Base-by-base conservation (phyloP, 35 echinoderm and acorn worm genomes). In the Apostichopus japonicus region DNA sequence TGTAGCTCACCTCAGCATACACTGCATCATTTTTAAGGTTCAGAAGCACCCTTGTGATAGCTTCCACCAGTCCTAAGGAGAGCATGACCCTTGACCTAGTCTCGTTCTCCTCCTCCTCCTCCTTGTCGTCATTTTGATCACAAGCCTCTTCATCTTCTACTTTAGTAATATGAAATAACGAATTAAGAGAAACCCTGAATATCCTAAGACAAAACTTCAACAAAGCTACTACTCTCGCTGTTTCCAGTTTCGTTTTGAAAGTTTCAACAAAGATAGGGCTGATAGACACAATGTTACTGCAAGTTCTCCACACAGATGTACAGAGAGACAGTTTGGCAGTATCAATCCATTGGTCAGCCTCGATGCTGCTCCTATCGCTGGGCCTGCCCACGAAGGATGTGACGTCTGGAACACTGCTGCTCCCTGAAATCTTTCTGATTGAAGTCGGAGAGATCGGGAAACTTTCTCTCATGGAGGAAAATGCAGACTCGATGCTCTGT, bases 401-500 rank as follows among this genome's bases (percentile, higher is more conserved):
- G 56, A 53, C 81, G 10, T 19, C 44, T 10, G 86, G 57, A 9
- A 44, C 59, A 54, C 24, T 59, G 27, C 24, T 89, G 63, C 61
- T 4, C n/a, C 4, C 72, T 4, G 52, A 73, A 19, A 16, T 15
- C 24, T 27, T 51, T 65, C 55, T 87, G 51, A 56, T 19, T 15
- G 56, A 89, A 5, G 19, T 27, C 10, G 86, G 86, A 23, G 86
- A 89, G 62, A 89, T 15, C 6, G 86, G 86, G 13, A 51, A 21
- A n/a, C 24, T 62, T 53, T 27, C 22, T 71, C 53, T 77, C 16
- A 56, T 51, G 22, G 71, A 90, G 8, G 65, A 54, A 27, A 91
- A 58, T 44, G 90, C 90, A 56, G 90, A 91, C 17, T 91, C 90
- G 24, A 59, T 78, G 67, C 90, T 91, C 53, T 79, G 90, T n/a